phyloP scores from a whole-genome alignment of 2,797 vertebrate species.

The Agapornis canus region DNA sequence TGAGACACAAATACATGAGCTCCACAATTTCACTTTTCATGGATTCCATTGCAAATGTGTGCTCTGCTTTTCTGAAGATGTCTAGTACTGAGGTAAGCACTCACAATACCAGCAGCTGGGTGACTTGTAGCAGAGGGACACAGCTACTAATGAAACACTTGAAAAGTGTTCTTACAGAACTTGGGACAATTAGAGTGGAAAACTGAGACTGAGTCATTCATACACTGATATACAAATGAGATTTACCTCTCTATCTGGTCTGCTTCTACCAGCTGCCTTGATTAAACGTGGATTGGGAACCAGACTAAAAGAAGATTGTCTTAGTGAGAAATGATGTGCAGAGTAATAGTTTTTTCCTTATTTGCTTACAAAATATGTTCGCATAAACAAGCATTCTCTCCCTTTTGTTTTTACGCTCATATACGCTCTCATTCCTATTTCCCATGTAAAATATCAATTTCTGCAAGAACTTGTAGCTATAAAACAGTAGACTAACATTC shows the following conservation, averaged over 20 bases:
- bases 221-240: neutral
- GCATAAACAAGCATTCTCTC: neutral
- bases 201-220: neutral
- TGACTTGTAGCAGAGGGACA: neutral
- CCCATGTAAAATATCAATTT: neutral
- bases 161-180: neutral
- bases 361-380: neutral
- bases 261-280: neutral
- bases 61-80: neutral
- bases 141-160: neutral
- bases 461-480: neutral
- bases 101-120: neutral
- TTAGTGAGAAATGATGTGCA: neutral
- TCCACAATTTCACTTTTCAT: neutral
- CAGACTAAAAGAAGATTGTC: neutral
- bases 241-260: neutral
- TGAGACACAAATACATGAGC: accelerated
- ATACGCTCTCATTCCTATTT: neutral
- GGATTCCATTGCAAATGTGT: accelerated
- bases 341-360: neutral
- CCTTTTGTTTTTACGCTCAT: neutral
- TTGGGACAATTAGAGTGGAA: neutral
- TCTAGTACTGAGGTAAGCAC: neutral
- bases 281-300: neutral
- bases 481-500: neutral